Conservation (phyloP, 2,888 invertebrate genomes). For the Sphaerophoria rueppellii region DNA sequence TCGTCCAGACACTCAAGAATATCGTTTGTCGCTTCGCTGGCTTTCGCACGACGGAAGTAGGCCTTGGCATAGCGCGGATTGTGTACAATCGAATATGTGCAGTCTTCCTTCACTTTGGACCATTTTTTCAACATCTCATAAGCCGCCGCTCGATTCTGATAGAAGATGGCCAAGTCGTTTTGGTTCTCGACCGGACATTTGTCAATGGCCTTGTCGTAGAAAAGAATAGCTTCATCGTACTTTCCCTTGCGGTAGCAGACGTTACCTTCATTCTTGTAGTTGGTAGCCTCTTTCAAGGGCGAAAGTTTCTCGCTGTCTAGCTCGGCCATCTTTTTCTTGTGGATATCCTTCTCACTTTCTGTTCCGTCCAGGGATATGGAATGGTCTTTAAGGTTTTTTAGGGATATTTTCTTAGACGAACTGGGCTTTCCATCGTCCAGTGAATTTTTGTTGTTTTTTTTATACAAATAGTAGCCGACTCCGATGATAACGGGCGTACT, state of each 20-base stretch:
- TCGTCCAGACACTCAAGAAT: slow-evolving; percentile 93
- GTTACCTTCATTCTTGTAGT: slow-evolving; percentile 94
- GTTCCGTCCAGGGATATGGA: slow-evolving; percentile 85
- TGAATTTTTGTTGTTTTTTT: slow-evolving; percentile 60
- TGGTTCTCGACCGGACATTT: slow-evolving; percentile 89
- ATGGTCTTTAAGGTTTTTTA: slow-evolving; percentile 83
- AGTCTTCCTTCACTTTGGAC: slow-evolving; percentile 92
- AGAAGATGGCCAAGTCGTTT: slow-evolving; percentile 93
- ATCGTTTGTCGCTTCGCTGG: slow-evolving; percentile 90
- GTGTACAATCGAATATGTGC: slow-evolving; percentile 91
- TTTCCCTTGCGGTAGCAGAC: slow-evolving; percentile 91
- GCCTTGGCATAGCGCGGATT: slow-evolving; percentile 95
- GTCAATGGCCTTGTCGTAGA: slow-evolving; percentile 96
- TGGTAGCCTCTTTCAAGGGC: slow-evolving; percentile 89
- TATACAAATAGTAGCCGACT: slow-evolving; percentile 87
- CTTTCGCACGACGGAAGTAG: slow-evolving; percentile 91
- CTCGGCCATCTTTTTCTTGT: slow-evolving; percentile 79
- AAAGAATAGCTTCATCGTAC: slow-evolving; percentile 94
- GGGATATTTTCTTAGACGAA: slow-evolving; percentile 83
- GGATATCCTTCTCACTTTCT: slow-evolving; percentile 82
- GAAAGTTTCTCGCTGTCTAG: slow-evolving; percentile 81
- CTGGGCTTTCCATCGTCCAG: slow-evolving; percentile 41
- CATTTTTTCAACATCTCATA: slow-evolving; percentile 95
- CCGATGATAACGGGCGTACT: slow-evolving; percentile 93
- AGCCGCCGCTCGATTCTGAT: slow-evolving; percentile 97